Percentiles rank a stretch among this genome's conserved stretches.
These are phyloP conservation scores for Lutjanus erythropterus DNA, from an alignment of 2,113 vertebrate species.

Conservation along the genomic window DNA sequence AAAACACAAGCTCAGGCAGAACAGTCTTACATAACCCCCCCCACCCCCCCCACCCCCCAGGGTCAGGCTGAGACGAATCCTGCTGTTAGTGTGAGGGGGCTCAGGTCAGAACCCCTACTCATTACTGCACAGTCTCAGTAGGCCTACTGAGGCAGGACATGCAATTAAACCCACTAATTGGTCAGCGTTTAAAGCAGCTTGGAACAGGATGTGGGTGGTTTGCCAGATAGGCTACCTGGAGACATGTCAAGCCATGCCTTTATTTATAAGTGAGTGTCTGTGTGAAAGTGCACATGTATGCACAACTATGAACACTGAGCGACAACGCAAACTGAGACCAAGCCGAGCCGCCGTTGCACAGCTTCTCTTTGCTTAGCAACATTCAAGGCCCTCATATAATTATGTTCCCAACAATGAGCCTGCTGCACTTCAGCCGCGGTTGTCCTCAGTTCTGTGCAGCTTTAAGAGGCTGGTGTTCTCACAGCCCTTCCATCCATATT, in stretches of 20 bases:
- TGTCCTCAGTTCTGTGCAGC: slow-evolving; percentile 25
- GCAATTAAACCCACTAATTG: slow-evolving; percentile 77
- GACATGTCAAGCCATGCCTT: slow-evolving; percentile 31
- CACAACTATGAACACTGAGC: slow-evolving; percentile 7
- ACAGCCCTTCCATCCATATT: slow-evolving; percentile 33
- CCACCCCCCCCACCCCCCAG: not conserved
- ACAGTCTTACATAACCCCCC: slow-evolving; percentile 11
- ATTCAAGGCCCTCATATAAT: slow-evolving; percentile 55
- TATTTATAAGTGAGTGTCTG: slow-evolving; percentile 17
- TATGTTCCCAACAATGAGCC: slow-evolving; percentile 43
- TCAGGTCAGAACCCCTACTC: slow-evolving; percentile 52
- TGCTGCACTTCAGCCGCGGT: slow-evolving; percentile 34
- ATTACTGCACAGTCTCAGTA: slow-evolving; percentile 50
- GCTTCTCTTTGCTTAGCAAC: slow-evolving; percentile 56
- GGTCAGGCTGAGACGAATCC: slow-evolving; percentile 41
- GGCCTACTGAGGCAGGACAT: slow-evolving; percentile 48
- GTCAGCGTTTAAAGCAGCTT: slow-evolving; percentile 58
- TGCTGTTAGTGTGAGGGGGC: slow-evolving; percentile 36
- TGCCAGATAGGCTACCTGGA: slow-evolving; percentile 38
- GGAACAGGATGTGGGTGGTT: slow-evolving; percentile 56
- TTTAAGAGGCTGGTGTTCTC: slow-evolving; percentile 34
- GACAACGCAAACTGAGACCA: slow-evolving; percentile 21
- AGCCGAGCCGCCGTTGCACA: slow-evolving; percentile 8
- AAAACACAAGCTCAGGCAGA: slow-evolving; percentile 40
- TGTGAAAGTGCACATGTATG: slow-evolving; percentile 23